Conservation (phyloP, 35 echinoderm and acorn worm species). For the Holothuria glaberrima region DNA sequence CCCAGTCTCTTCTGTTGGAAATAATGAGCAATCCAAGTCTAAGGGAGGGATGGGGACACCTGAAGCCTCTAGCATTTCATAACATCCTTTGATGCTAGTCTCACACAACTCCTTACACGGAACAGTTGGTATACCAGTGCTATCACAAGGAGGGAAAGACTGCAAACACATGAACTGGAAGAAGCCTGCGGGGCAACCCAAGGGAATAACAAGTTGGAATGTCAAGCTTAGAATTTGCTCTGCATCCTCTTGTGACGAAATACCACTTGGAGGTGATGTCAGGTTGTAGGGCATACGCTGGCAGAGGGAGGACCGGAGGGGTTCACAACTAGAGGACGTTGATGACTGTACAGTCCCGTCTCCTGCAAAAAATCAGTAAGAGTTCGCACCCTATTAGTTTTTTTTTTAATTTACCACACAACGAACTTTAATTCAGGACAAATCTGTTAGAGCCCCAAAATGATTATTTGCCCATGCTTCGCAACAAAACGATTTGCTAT, state of each 20-base stretch:
- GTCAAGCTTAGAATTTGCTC: background rate
- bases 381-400: too few species aligned
- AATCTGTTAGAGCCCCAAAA: too few species aligned
- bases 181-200: slow-evolving; percentile 25
- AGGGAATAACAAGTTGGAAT: background rate
- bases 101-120: slow-evolving; percentile 24
- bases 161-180: slow-evolving; percentile 32
- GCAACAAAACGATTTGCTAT: too few species aligned
- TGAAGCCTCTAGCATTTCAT: background rate
- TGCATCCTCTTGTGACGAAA: background rate
- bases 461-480: too few species aligned
- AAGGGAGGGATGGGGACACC: background rate
- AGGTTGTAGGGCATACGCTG: background rate
- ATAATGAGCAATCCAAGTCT: background rate
- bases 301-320: background rate
- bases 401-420: too few species aligned
- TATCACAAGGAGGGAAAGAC: background rate
- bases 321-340: background rate
- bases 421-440: too few species aligned
- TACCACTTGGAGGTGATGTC: background rate
- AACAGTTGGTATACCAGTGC: background rate
- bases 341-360: too few species aligned
- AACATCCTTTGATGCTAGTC: background rate
- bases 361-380: too few species aligned
- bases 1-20: background rate